Evolutionary conservation across 64 coral and sea anemone genomes (phyloP).

Genomic region (Cladopsammia gracilis): DNA sequence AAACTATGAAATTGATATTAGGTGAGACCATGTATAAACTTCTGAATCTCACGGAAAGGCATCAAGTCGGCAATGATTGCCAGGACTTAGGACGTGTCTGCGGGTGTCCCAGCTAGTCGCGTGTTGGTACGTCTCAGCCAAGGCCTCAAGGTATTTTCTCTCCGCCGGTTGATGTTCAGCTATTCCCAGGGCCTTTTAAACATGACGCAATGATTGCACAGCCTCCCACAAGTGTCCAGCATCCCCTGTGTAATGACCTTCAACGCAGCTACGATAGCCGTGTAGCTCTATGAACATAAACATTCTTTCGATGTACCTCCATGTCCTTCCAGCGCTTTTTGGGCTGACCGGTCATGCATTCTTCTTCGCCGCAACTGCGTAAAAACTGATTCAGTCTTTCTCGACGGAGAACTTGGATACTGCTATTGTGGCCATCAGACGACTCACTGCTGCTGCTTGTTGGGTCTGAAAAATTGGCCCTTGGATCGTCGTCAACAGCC

Average conservation of each 20-base stretch:
- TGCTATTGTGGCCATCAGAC: conserved; percentile 22
- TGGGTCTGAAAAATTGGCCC: conserved; percentile 46
- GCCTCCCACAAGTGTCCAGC: conserved; percentile 48
- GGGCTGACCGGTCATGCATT: conserved; percentile 17
- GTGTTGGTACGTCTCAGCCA: conserved; percentile 56
- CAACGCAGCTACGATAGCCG: conserved; percentile 43
- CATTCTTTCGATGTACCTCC: conserved; percentile 18
- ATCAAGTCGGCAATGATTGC: conserved; percentile 55
- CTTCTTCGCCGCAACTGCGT: conserved; percentile 24
- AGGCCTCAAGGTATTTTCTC: conserved; percentile 33
- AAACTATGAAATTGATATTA: too few relatives aligned
- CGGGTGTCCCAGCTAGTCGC: conserved; percentile 56
- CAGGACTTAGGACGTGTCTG: conserved; percentile 45
- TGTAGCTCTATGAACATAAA: too few relatives aligned
- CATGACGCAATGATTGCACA: conserved; percentile 12
- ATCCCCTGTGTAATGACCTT: conserved; percentile 58
- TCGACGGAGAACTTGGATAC: conserved; percentile 29
- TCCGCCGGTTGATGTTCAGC: background rate
- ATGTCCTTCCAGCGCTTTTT: conserved; percentile 49
- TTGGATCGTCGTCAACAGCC: conserved; percentile 39
- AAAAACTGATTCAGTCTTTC: conserved; percentile 67
- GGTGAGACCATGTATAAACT: conserved; percentile 47
- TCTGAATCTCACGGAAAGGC: conserved; percentile 21
- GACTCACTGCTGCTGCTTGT: conserved; percentile 57
- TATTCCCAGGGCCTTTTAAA: conserved; percentile 31